A percentile compares a stretch with the other conserved stretches of the same genome.
phyloP scores from a whole-genome alignment of 2,113 vertebrate species.

The Poeciliopsis prolifica region DNA sequence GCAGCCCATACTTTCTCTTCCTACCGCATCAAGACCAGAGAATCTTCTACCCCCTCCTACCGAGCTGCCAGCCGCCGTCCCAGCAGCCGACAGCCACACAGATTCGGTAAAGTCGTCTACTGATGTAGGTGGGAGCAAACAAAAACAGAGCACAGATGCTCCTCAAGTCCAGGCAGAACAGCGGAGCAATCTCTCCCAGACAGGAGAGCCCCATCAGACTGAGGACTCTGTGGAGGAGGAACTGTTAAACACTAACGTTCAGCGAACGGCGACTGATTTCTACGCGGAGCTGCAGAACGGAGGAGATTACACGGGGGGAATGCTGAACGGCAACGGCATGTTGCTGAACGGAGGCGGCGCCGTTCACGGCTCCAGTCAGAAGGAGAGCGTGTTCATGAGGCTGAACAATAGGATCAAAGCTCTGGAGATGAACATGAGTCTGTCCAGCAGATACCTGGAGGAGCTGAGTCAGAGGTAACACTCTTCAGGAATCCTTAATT shows the following conservation, averaged over 20 bases:
- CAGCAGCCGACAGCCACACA: conserved; percentile 58
- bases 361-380: conserved; percentile 95
- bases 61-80: conserved; percentile 63
- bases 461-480: conserved; percentile 96
- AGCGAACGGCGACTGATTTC: conserved; percentile 93
- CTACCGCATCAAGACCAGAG: conserved; percentile 69
- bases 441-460: conserved; percentile 96
- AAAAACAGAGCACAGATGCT: conserved; percentile 23
- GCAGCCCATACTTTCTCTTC: conserved; percentile 56
- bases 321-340: conserved; percentile 84
- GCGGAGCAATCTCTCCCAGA: conserved; percentile 61
- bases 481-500: not conserved
- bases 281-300: conserved; percentile 95
- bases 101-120: conserved; percentile 59
- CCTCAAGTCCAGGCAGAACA: conserved; percentile 52
- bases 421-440: conserved; percentile 98
- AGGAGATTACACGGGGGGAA: conserved; percentile 85
- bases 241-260: conserved; percentile 77
- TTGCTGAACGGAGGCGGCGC: conserved; percentile 62
- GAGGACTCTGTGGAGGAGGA: conserved; percentile 86
- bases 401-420: conserved; percentile 98
- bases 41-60: conserved; percentile 78
- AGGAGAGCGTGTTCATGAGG: conserved; percentile 98
- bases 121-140: conserved; percentile 60
- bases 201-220: conserved; percentile 74